Evolutionary conservation across 2,797 vertebrate genomes (phyloP), one percentile per base, ranked within the genome.

Genomic region (Eulemur albifrons): DNA sequence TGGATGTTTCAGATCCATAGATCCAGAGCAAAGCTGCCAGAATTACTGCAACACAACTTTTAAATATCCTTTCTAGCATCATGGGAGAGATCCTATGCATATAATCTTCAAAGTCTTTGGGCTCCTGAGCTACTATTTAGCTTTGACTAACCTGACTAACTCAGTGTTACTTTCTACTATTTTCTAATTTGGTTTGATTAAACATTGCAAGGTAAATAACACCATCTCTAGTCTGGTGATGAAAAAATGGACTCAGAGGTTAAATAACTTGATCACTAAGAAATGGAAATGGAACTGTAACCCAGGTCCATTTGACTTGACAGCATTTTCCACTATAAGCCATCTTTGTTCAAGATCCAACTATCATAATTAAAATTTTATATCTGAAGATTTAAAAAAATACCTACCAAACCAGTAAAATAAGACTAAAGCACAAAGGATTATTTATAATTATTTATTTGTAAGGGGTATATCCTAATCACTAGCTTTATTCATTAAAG

Each of bases 111-210:
- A 27, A 57, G 80, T 17, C 80, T 87, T 77, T 95, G 48, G 86
- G 67, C 17, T 92, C 73, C 65, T 90, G 18, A 83, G 59, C 80
- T 35, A 88, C 93, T 63, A 76, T 65, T 79, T 27, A 94, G 20
- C 38, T 69, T 38, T 86, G 43, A 95, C 70, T 95, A 97, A 93
- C 9, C n/a, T 82, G 72, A 93, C 94, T 90, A 96, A 82, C 27
- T 88, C 70, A 32, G 32, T 87, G 57, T 81, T 88, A 69, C 40
- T 85, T 90, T 92, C 82, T 84, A 80, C 13, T 85, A 59, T 67
- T 91, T 96, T 95, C 72, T 93, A 94, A 90, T 93, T 94, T 95
- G 73, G 54, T 89, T 86, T 87, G 13, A 87, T 95, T 96, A 95
- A 72, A 65, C 81, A 90, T 25, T 94, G 30, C 10, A 94, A 79